A percentile compares a stretch with the other conserved stretches of the same genome.
phyloP scores from a whole-genome alignment of 2,888 invertebrate species.

The Polydrusus pterygomalis region DNA sequence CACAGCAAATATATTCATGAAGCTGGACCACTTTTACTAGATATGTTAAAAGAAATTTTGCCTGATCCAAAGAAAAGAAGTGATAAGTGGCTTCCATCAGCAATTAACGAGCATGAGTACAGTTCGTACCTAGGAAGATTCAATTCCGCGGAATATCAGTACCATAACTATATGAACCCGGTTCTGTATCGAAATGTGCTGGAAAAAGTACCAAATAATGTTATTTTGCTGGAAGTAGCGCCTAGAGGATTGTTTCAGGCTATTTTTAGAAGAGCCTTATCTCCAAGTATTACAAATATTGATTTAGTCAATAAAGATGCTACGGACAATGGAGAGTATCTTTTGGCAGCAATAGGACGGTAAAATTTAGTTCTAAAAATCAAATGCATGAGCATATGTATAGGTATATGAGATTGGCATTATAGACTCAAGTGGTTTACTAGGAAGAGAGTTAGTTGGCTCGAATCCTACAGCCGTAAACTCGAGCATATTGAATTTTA shows the following conservation, averaged over 20 bases:
- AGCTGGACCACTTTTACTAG: constrained; percentile 76
- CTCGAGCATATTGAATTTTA: too few relatives aligned
- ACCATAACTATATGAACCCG: constrained; percentile 84
- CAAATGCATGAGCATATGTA: background rate
- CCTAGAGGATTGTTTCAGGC: constrained; percentile 90
- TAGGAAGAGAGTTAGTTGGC: too few relatives aligned
- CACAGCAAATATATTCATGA: constrained; percentile 86
- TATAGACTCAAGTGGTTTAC: too few relatives aligned
- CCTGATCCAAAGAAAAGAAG: constrained; percentile 80
- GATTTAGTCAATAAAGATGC: constrained; percentile 81
- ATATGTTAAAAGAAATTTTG: constrained; percentile 79
- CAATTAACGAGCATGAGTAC: constrained; percentile 77
- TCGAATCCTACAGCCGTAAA: too few relatives aligned
- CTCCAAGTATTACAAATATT: constrained; percentile 78
- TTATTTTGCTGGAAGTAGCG: constrained; percentile 88
- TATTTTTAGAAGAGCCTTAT: constrained; percentile 83
- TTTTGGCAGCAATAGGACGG: constrained; percentile 64
- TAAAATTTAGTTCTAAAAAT: constrained; percentile 35
- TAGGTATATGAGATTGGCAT: too few relatives aligned
- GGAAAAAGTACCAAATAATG: constrained; percentile 83
- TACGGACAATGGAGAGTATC: constrained; percentile 75
- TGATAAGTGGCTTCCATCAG: constrained; percentile 88
- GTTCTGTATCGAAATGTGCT: constrained; percentile 84
- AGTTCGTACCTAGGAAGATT: constrained; percentile 76
- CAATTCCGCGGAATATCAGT: constrained; percentile 90